Evolutionary conservation across 2,888 invertebrate genomes (phyloP), one percentile per base, ranked within the genome.

Genomic region (Acleris sparsana): DNA sequence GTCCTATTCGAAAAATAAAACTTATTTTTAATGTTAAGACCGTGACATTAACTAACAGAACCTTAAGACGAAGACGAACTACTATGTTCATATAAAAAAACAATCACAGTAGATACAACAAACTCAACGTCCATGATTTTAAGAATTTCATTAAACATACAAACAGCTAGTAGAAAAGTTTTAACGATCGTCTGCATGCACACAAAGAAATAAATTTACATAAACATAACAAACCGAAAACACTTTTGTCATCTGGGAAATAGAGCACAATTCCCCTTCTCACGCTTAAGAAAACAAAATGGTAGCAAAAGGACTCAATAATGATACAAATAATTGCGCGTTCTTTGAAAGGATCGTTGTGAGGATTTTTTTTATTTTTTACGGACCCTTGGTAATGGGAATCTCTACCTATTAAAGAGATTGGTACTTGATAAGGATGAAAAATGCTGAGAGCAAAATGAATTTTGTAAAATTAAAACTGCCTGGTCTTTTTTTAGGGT

Each of bases 281-380:
- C 18, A 39, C 33, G 39, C 1, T 39, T 39, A 39, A 25, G 25
- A 43, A 55, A 60, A 60, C 55, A 49, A 60, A 63, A 57, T 56
- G 44, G 63, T 20, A 52, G 29, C 44, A 65, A 61, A 63, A 64
- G 53, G 39, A 49, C 49, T 60, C 60, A 44, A 52, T 61, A 61
- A 65, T 56, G 60, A 61, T 61, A 65, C 60, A 63, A 63, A 57
- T 63, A 57, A 63, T 57, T 57, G 63, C 63, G 49, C 39, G 62
- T 51, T 56, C 56, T 44, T 43, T 39, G 48, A 51, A 43, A 25
- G 25, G 43, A 49, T 49, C 49, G 63, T 48, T 64, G 29, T 13
- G 33, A 29, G 60, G 20, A 20, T 33, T 52, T 59, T 55, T 58
- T 62, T 29, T 43, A 53, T 53, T 33, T 22, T 20, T 22, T 18